Percentiles rank a stretch among this genome's conserved stretches.
These are phyloP conservation scores for Watsonalla binaria DNA, from an alignment of 2,888 invertebrate species.

Conservation along the genomic window DNA sequence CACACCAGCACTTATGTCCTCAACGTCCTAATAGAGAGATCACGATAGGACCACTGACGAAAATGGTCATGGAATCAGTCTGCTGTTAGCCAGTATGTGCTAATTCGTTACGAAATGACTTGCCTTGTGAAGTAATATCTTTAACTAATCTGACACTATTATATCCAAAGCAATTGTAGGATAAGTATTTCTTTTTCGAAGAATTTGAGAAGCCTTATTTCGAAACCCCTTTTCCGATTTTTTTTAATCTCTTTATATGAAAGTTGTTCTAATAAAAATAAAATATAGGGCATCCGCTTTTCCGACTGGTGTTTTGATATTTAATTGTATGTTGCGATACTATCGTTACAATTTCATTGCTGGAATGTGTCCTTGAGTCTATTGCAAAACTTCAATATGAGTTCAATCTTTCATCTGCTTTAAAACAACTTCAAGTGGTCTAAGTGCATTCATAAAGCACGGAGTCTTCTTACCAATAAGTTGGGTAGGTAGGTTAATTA, in stretches of 20 bases:
- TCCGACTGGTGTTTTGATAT: slow-evolving; percentile 17
- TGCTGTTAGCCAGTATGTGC: slow-evolving; percentile 44
- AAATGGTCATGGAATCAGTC: slow-evolving; percentile 43
- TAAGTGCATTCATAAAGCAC: too few relatives aligned
- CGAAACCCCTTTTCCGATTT: too few relatives aligned
- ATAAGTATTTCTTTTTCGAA: too few relatives aligned
- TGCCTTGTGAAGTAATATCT: not conserved
- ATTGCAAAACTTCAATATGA: slow-evolving; percentile 3
- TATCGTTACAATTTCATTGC: slow-evolving; percentile 27
- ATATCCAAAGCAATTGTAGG: too few relatives aligned
- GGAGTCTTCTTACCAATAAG: slow-evolving; percentile 12
- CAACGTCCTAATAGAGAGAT: slow-evolving; percentile 60
- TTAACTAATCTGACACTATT: too few relatives aligned
- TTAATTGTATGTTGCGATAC: slow-evolving; percentile 25
- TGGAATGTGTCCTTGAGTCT: slow-evolving; percentile 18
- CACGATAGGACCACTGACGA: slow-evolving; percentile 54
- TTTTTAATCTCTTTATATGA: too few relatives aligned
- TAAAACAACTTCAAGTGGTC: too few relatives aligned
- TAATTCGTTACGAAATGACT: slow-evolving; percentile 44
- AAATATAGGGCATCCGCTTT: slow-evolving; percentile 22
- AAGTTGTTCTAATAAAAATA: slow-evolving; percentile 21
- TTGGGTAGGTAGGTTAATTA: too few relatives aligned
- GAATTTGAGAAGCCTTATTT: too few relatives aligned
- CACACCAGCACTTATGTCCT: slow-evolving; percentile 28
- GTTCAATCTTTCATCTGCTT: too few relatives aligned